Evolutionary conservation across 2,113 vertebrate species (phyloP).

Genomic region (Oryzias woworae): DNA sequence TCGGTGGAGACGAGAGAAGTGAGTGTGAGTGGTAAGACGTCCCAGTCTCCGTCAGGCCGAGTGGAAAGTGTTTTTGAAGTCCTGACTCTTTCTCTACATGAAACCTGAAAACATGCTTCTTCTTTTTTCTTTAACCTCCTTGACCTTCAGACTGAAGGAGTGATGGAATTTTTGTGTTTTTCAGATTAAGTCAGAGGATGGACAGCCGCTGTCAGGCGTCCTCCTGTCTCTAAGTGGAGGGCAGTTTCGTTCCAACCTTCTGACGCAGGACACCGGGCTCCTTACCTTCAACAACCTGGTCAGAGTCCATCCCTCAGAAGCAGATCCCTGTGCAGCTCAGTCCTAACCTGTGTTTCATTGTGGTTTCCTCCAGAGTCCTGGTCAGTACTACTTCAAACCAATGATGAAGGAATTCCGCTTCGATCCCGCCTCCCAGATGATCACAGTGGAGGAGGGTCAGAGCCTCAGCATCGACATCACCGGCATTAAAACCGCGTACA

Average conservation of each 20-base stretch:
- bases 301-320: conserved; percentile 5
- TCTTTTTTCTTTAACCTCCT: neutral
- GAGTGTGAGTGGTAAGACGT: too few species aligned
- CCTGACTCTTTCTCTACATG: conserved; percentile 15
- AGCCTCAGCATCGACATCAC: conserved; percentile 88
- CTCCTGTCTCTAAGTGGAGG: conserved; percentile 96
- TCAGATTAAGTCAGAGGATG: conserved; percentile 91
- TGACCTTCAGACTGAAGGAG: neutral
- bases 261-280: conserved; percentile 93
- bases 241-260: conserved; percentile 92
- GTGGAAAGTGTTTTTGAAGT: conserved; percentile 22
- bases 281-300: conserved; percentile 97
- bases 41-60: conserved; percentile 10
- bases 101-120: neutral
- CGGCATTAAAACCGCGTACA: conserved; percentile 87
- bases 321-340: neutral
- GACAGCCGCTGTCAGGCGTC: conserved; percentile 89
- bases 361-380: conserved; percentile 84
- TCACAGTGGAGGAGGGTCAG: conserved; percentile 94
- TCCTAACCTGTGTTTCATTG: neutral
- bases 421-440: conserved; percentile 95
- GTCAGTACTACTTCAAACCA: conserved; percentile 98
- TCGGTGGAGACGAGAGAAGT: too few species aligned
- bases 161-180: neutral
- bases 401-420: conserved; percentile 99